phyloP scores from a whole-genome alignment of 2,113 vertebrate genomes.

The Fulmarus glacialis region DNA sequence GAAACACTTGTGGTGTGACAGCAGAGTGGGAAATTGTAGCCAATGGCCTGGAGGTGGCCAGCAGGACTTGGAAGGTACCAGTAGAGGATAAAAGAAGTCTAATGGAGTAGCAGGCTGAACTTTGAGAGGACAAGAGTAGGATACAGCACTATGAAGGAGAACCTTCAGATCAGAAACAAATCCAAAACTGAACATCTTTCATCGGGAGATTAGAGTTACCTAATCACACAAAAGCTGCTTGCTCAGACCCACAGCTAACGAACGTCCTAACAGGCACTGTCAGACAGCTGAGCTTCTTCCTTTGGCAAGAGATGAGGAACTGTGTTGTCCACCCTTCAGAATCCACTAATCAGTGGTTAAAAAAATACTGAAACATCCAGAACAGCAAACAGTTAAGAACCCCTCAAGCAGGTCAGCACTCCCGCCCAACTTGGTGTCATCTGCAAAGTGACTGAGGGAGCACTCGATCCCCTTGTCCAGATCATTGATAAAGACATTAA shows the following conservation, averaged over 20 bases:
- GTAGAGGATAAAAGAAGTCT: neutral
- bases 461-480: rapidly evolving
- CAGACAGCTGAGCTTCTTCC: neutral
- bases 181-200: neutral
- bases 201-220: neutral
- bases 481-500: neutral
- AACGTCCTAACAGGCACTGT: neutral
- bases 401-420: neutral
- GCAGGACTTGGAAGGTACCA: neutral
- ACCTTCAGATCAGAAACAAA: neutral
- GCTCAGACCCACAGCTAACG: neutral
- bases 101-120: neutral
- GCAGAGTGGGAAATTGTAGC: neutral
- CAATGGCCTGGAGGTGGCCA: neutral
- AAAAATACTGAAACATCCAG: neutral
- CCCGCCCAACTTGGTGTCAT: rapidly evolving
- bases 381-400: neutral
- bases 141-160: neutral
- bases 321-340: neutral
- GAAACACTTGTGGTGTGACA: neutral
- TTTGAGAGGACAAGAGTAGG: neutral
- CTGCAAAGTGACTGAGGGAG: neutral
- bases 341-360: neutral
- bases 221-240: neutral
- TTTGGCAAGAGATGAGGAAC: neutral